Evolutionary conservation across 1,140 invertebrate genomes (phyloP).

Genomic region (Lepidurus packardi): DNA sequence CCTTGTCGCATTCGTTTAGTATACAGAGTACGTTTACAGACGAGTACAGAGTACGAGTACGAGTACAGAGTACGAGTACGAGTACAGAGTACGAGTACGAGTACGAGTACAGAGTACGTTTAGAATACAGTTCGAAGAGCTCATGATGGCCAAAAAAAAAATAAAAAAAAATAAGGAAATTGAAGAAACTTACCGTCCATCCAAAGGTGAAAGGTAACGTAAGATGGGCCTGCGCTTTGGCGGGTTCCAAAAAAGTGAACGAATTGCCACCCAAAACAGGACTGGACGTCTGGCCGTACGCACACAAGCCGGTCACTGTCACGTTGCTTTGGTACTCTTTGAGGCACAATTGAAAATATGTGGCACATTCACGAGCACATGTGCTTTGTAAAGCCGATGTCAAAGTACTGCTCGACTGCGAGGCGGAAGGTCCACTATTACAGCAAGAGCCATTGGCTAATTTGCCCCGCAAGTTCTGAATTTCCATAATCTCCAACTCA

Average conservation of each 20-base stretch:
- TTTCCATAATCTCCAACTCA: conserved; percentile 83
- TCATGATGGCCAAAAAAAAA: not conserved
- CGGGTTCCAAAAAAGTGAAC: conserved; percentile 74
- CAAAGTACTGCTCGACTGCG: conserved; percentile 7
- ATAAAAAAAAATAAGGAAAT: not conserved
- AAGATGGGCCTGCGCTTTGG: conserved; percentile 58
- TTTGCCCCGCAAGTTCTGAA: conserved; percentile 76
- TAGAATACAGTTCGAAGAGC: too few relatives aligned
- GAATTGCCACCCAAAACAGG: conserved; percentile 76
- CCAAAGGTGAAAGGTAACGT: conserved; percentile 78
- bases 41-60: too few relatives aligned
- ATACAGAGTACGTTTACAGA: too few relatives aligned
- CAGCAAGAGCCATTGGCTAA: conserved; percentile 74
- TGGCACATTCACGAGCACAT: conserved; percentile 58
- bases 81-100: too few relatives aligned
- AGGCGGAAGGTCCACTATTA: conserved; percentile 48
- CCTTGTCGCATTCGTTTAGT: not conserved
- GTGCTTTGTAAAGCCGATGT: not conserved
- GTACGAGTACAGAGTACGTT: too few relatives aligned
- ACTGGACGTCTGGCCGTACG: conserved; percentile 80
- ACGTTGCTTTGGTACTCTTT: conserved; percentile 86
- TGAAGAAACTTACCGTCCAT: conserved; percentile 71
- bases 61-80: too few relatives aligned
- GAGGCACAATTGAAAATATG: conserved; percentile 77
- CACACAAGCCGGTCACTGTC: conserved; percentile 72